phyloP scores from a whole-genome alignment of 2,797 vertebrate genomes.

The Lepus townsendii region DNA sequence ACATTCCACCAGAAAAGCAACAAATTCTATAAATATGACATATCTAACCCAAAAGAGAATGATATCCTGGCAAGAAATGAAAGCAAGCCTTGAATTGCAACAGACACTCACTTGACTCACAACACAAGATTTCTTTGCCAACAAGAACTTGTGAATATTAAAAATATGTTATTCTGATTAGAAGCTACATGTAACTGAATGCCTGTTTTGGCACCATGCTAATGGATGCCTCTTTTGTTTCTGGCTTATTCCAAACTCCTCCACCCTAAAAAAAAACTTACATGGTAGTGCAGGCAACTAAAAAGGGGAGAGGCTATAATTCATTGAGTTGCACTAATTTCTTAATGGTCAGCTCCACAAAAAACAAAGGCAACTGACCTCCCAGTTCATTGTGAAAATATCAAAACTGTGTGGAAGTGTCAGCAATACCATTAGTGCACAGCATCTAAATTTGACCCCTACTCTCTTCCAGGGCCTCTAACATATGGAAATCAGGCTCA shows the following conservation, averaged over 20 bases:
- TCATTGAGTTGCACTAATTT: conserved; percentile 29
- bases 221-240: conserved; percentile 60
- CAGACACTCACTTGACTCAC: conserved; percentile 42
- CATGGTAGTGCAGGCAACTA: background rate
- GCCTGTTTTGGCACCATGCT: conserved; percentile 30
- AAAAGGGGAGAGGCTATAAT: background rate
- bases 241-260: conserved; percentile 33
- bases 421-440: background rate
- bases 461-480: background rate
- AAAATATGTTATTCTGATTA: conserved; percentile 65
- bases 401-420: background rate
- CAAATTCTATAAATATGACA: conserved; percentile 61
- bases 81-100: conserved; percentile 48
- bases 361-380: conserved; percentile 3
- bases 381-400: conserved; percentile 37
- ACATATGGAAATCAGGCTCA: background rate
- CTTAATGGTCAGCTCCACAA: background rate
- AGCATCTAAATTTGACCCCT: background rate
- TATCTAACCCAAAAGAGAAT: conserved; percentile 54
- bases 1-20: conserved; percentile 55
- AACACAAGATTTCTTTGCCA: conserved; percentile 59
- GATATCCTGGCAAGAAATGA: conserved; percentile 63
- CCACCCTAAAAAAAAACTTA: background rate
- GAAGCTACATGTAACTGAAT: conserved; percentile 53
- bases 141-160: conserved; percentile 56